Conservation (phyloP, 2,888 invertebrate genomes). For the Pardosa pseudoannulata region DNA sequence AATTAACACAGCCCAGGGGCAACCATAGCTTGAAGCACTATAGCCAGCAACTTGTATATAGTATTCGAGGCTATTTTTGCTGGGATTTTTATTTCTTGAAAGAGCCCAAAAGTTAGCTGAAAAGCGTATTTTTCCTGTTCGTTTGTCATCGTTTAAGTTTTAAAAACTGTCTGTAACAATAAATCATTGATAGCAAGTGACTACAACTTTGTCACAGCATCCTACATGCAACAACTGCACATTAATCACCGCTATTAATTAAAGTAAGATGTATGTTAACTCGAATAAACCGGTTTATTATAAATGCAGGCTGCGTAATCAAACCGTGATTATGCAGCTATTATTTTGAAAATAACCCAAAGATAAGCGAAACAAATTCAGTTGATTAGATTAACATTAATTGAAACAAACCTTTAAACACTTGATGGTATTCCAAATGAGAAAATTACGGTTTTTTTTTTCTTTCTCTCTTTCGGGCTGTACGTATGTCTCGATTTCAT, state of each 20-base stretch:
- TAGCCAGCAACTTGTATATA: no score
- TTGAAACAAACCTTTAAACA: conserved; percentile 15
- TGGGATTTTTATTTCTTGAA: no score
- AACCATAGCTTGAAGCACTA: no score
- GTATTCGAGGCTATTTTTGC: no score
- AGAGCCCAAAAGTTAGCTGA: no score
- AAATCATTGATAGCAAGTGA: neutral
- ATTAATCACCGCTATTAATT: conserved; percentile 1
- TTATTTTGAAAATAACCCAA: conserved; percentile 2
- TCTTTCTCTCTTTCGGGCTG: neutral
- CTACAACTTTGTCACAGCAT: neutral
- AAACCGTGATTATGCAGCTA: neutral
- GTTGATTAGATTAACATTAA: conserved; percentile 3
- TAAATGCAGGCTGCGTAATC: neutral
- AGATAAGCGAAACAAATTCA: conserved; percentile 13
- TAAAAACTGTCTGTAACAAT: neutral
- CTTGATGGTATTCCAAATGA: neutral
- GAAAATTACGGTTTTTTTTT: neutral
- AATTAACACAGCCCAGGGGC: no score
- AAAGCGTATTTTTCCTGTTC: no score
- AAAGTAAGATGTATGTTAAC: neutral
- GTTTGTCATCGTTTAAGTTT: no score
- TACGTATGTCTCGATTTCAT: neutral
- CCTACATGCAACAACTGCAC: neutral
- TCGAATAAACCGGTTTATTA: neutral